Base-by-base conservation (phyloP, 1,140 invertebrate genomes). In the Papilio machaon region DNA sequence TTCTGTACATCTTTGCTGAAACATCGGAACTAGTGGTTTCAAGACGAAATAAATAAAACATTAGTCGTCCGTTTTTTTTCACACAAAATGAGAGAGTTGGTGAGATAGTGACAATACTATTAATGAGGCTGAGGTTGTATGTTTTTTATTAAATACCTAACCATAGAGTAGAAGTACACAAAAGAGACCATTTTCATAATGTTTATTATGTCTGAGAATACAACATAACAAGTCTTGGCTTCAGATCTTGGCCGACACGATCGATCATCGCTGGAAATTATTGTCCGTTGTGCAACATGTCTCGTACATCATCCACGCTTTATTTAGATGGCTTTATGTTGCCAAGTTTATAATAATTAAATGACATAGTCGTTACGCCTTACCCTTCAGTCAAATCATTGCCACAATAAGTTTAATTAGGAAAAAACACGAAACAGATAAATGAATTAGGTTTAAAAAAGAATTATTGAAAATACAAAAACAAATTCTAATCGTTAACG, bases 201-300 rank as follows among this genome's bases (percentile, higher is more conserved):
- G 30, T 9, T 19, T 58, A 58, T 35, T 35, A 4, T 75, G 74
- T 76, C 74, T 52, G 47, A 17, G 46, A 54, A 76, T 70, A 70
- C 64, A 15, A 54, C 17, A 30, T 49, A 47, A 74, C 19, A 49
- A 54, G 64, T 54, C 23, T 76, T 76, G 74, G 74, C 74, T 76
- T 76, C 49, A 52, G 30, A 77, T 35, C 1, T 23, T 49, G 74
- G 43, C 74, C 46, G 35, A 38, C 15, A 7, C 58, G 77, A 79
- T 79, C 77, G 35, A 79, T 79, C 77, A 79, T 64, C n/a, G 77
- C 77, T 79, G 77, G 77, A 79, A 79, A 79, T 79, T 38, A 79
- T 79, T 79, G 77, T 79, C 17, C 77, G 38, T 46, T 79, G 54
- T 67, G 77, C 54, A 79, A 79, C 76, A 60, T 78, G 52, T 78